These are phyloP conservation scores for Arothron firmamentum DNA, from an alignment of 2,113 vertebrate species.

Conservation along the genomic window DNA sequence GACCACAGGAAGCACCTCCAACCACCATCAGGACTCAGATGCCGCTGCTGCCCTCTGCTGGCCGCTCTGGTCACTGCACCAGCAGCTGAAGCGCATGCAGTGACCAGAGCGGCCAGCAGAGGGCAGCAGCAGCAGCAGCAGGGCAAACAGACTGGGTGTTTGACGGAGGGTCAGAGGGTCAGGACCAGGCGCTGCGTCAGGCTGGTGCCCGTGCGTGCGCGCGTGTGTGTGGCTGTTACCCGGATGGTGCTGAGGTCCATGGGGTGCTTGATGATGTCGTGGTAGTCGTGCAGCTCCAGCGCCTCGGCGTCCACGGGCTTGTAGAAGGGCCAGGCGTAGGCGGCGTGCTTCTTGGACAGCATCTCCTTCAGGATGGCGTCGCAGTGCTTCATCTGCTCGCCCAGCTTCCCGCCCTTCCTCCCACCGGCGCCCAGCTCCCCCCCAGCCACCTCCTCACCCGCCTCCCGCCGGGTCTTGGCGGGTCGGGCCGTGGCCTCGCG, in stretches of 20 bases:
- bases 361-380: constrained; percentile 96
- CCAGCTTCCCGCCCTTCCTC: constrained; percentile 82
- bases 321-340: constrained; percentile 99
- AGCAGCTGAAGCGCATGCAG: no score
- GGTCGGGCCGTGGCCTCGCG: constrained; percentile 88
- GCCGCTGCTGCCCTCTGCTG: no score
- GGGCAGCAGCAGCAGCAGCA: no score
- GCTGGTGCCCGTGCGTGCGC: background rate
- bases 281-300: constrained; percentile 96
- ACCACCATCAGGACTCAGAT: no score
- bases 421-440: constrained; percentile 75
- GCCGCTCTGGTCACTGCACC: no score
- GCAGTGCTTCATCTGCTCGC: constrained; percentile 93
- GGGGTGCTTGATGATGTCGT: constrained; percentile 99
- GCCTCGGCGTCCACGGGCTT: constrained; percentile 96
- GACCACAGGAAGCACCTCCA: no score
- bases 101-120: no score
- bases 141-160: no score
- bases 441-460: constrained; percentile 81
- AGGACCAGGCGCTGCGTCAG: no score
- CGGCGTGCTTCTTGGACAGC: constrained; percentile 97
- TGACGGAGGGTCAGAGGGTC: no score
- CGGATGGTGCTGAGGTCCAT: constrained; percentile 98
- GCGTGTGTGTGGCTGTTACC: constrained; percentile 38
- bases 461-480: constrained; percentile 89